Conservation (phyloP, 1,140 invertebrate genomes). For the Trichonephila inaurata region DNA sequence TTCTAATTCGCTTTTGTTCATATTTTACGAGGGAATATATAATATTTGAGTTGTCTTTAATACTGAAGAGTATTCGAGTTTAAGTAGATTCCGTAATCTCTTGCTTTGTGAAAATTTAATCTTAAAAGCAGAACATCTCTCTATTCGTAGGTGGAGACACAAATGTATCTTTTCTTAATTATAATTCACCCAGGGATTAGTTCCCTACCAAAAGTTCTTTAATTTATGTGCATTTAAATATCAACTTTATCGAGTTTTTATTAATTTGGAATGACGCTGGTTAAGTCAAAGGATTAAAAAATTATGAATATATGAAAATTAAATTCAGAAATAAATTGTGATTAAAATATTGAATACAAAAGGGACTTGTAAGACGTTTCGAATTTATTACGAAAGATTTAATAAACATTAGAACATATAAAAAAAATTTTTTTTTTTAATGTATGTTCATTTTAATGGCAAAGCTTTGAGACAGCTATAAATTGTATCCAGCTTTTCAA, state of each 20-base stretch:
- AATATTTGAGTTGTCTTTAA: not conserved
- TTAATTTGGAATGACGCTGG: no score
- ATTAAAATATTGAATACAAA: no score
- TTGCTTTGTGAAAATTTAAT: constrained; percentile 29
- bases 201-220: not conserved
- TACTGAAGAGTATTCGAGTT: not conserved
- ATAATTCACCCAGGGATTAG: not conserved
- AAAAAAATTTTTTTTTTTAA: no score
- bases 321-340: no score
- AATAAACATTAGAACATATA: no score
- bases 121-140: not conserved
- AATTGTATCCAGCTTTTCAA: no score
- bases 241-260: not conserved
- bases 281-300: no score
- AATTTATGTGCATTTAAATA: not conserved
- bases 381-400: no score
- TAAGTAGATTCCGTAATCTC: not conserved
- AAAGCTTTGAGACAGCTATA: no score
- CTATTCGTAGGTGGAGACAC: not conserved
- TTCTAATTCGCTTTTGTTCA: constrained; percentile 18
- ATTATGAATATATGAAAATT: no score
- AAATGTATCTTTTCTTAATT: not conserved
- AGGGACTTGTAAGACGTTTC: no score
- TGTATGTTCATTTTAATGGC: no score
- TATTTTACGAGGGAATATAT: constrained; percentile 9